These are phyloP conservation scores for Thalassophryne amazonica DNA, from an alignment of 2,797 vertebrate genomes.

Conservation along the genomic window DNA sequence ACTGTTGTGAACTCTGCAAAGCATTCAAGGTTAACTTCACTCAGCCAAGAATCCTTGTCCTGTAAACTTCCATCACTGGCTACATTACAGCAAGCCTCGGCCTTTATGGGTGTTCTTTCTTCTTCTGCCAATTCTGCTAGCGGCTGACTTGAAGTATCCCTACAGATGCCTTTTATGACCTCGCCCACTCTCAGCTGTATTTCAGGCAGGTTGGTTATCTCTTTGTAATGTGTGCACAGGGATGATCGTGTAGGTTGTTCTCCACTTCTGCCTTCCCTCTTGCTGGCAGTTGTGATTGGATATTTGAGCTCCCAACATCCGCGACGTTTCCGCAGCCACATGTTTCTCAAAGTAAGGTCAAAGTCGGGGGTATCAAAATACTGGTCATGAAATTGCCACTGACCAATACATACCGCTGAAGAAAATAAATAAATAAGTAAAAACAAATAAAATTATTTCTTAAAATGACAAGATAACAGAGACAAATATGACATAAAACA, in stretches of 20 bases:
- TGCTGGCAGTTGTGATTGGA: constrained; percentile 11
- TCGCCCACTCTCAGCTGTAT: constrained; percentile 68
- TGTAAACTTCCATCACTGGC: too few species aligned
- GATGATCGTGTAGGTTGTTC: constrained; percentile 25
- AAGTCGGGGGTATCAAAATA: constrained; percentile 77
- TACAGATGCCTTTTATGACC: constrained; percentile 33
- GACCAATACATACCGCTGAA: constrained; percentile 59
- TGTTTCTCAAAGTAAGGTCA: constrained; percentile 71
- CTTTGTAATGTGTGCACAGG: constrained; percentile 73
- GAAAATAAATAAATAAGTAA: not conserved
- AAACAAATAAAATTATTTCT: too few species aligned
- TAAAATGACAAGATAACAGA: too few species aligned
- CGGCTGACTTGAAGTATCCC: not conserved
- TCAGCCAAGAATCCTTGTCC: constrained; percentile 61
- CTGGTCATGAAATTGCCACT: constrained; percentile 70
- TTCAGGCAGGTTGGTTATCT: constrained; percentile 71
- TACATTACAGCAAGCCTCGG: too few species aligned
- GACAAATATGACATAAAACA: not conserved
- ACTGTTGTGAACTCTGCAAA: constrained; percentile 78
- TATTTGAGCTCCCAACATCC: constrained; percentile 81
- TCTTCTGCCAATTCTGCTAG: too few species aligned
- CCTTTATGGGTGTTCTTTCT: too few species aligned
- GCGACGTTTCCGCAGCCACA: constrained; percentile 78
- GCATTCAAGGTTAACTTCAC: constrained; percentile 60
- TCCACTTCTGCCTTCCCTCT: not conserved